A percentile compares a stretch with the other conserved stretches of the same genome.
Evolutionary conservation across 2,888 invertebrate species (phyloP).

Genomic region (Rhopalosiphum nymphaeae): DNA sequence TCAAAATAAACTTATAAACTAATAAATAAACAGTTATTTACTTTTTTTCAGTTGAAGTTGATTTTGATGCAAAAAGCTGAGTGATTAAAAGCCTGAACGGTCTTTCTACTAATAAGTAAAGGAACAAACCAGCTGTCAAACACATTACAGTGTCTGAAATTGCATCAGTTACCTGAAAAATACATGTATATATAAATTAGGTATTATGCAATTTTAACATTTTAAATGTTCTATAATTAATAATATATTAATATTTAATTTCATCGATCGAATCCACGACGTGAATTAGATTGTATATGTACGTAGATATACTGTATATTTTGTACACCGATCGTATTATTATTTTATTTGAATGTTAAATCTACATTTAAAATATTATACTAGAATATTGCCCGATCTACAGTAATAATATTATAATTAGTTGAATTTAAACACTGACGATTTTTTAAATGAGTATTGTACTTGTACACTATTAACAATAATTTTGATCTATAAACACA

Average conservation of each 20-base stretch:
- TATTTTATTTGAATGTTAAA: background rate
- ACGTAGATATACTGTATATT: background rate
- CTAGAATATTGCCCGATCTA: background rate
- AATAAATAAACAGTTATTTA: background rate
- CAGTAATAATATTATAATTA: background rate
- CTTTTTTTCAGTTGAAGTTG: constrained; percentile 24
- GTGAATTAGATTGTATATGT: background rate
- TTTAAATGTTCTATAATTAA: background rate
- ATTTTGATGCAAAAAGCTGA: constrained; percentile 29
- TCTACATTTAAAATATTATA: background rate
- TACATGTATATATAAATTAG: background rate
- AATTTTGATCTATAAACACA: background rate
- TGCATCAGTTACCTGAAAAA: constrained; percentile 59
- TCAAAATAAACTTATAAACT: background rate
- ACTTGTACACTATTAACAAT: background rate
- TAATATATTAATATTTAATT: background rate
- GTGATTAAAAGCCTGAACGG: constrained; percentile 65
- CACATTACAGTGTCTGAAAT: constrained; percentile 62
- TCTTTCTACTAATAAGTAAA: constrained; percentile 64
- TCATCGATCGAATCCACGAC: background rate
- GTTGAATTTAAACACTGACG: too few relatives aligned
- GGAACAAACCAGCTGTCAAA: constrained; percentile 58
- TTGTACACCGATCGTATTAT: background rate
- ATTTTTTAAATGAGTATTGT: background rate
- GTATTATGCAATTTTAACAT: background rate